A percentile compares a stretch with the other conserved stretches of the same genome.
Evolutionary conservation across 2,113 vertebrate genomes (phyloP).

Genomic region (Malurus alboscapulatus): DNA sequence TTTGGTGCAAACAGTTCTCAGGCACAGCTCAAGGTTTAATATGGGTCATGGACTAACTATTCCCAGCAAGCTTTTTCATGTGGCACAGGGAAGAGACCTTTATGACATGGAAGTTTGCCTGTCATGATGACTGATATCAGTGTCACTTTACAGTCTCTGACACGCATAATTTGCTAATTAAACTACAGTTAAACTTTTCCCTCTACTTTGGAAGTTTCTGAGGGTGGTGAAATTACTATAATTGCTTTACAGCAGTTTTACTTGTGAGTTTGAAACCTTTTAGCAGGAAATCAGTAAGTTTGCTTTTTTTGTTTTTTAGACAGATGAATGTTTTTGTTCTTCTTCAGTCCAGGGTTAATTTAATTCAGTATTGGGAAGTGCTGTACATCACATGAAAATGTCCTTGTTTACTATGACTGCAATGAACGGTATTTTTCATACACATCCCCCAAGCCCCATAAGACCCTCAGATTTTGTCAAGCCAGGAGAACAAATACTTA

Average conservation of each 20-base stretch:
- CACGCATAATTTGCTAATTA: not conserved
- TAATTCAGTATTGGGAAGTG: not conserved
- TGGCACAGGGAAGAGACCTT: not conserved
- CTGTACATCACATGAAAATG: not conserved
- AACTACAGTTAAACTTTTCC: not conserved
- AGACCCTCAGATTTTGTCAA: not conserved
- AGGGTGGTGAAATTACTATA: not conserved
- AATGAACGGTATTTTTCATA: not conserved
- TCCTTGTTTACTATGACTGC: not conserved
- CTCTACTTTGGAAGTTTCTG: not conserved
- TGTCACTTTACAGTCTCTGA: not conserved
- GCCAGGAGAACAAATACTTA: not conserved
- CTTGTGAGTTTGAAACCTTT: not conserved
- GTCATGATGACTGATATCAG: not conserved
- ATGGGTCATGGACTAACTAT: not conserved
- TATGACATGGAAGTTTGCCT: not conserved
- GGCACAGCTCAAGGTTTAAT: not conserved
- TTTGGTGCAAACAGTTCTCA: not conserved
- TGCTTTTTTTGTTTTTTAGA: not conserved
- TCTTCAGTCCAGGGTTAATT: not conserved
- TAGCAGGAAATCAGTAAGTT: not conserved
- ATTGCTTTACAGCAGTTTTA: not conserved
- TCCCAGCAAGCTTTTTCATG: not conserved
- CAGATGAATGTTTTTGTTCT: not conserved
- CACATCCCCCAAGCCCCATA: not conserved